Base-by-base conservation (phyloP, 2,113 vertebrate genomes). In the Corythornis madagascariensis region DNA sequence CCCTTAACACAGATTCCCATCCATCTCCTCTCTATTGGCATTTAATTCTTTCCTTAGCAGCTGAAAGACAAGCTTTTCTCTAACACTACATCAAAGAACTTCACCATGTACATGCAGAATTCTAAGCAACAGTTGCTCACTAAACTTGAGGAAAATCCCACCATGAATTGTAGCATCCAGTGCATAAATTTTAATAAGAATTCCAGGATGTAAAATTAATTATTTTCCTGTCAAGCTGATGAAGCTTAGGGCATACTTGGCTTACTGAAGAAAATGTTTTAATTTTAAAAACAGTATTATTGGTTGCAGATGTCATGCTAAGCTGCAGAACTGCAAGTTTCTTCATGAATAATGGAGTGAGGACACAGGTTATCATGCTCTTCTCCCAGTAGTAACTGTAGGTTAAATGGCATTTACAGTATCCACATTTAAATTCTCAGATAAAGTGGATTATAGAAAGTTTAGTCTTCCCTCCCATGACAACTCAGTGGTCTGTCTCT, bases 351-450 rank as follows among this genome's bases (percentile, higher is more conserved):
- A 94, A 93, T 66, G 66, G 19, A 73, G 6, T 61, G 71, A 85
- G 71, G 71, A 93, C 66, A 90, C 43, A 71, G 81, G 84, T 89
- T 93, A 90, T 90, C 90, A 83, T 1, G 2, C 55, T 71, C 35
- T 91, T 83, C 55, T 92, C 50, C 53, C 63, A 87, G 47, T 4
- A 95, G 50, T 83, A 89, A 83, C 2, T 63, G 24, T 11, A 79
- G 38, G 52, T 89, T 60, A 76, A 92, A 95, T 33, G 38, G 25
- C 57, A 70, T 65, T 84, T 79, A 81, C 5, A 75, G 63, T 13
- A 92, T 59, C 45, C 75, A n/a, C 43, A 83, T 63, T 72, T 90
- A 87, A 90, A 89, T 90, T 93, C 81, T 85, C 42, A 79, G 70
- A 92, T 47, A 82, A 86, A 87, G 33, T 28, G 20, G 16, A 60